These are phyloP conservation scores for Nasonia vitripennis DNA, from an alignment of 1,140 invertebrate species.

Conservation along the genomic window DNA sequence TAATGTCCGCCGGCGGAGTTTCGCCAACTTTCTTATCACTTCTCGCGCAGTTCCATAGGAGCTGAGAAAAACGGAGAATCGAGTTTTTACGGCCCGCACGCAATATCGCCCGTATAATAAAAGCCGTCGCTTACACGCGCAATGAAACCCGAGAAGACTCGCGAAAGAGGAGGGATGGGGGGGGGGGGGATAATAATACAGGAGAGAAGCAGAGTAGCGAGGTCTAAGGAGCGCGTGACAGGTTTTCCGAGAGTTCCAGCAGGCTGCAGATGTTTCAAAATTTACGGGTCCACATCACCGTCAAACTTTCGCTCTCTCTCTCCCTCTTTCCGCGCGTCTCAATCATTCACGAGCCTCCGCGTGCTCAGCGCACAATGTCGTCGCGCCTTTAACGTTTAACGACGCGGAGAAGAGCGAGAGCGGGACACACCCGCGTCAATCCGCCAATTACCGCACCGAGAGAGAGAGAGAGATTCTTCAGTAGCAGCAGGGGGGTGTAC, in stretches of 20 bases:
- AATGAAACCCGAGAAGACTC: constrained; percentile 5
- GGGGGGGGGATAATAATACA: no score
- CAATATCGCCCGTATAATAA: constrained; percentile 16
- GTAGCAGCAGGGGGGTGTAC: neutral
- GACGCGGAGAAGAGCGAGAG: neutral
- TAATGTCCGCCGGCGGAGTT: neutral
- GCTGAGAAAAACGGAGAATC: neutral
- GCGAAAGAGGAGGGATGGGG: neutral
- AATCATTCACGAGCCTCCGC: constrained; percentile 40
- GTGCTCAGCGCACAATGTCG: constrained; percentile 14
- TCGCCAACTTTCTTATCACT: constrained; percentile 17
- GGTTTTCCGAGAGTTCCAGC: constrained; percentile 3
- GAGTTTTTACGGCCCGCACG: neutral
- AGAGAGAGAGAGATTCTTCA: neutral
- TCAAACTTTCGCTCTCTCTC: neutral
- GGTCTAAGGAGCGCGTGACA: neutral
- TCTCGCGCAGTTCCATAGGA: no score
- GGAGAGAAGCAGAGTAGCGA: neutral
- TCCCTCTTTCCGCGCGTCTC: neutral
- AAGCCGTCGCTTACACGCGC: constrained; percentile 20
- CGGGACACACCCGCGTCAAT: constrained; percentile 8
- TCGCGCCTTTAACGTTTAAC: constrained; percentile 44
- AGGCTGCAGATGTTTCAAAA: constrained; percentile 30
- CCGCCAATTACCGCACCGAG: constrained; percentile 33
- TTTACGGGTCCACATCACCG: constrained; percentile 22